Evolutionary conservation across 1,140 invertebrate species (phyloP), one percentile per base, ranked within the genome.

Genomic region (Megalonaias nervosa): DNA sequence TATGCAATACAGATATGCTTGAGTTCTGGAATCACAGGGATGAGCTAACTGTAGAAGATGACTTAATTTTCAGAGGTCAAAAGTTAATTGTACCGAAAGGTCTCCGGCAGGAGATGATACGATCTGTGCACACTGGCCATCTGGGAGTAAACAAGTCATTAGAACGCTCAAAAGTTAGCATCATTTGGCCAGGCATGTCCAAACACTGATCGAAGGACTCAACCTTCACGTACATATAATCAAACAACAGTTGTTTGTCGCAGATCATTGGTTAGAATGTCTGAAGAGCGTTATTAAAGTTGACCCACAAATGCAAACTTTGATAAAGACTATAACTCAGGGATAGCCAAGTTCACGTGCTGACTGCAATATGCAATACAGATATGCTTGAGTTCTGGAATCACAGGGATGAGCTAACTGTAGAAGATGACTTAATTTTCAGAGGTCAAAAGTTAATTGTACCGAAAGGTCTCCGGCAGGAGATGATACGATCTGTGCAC

Each of bases 131-230:
- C n/a, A n/a, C n/a, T n/a, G n/a, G n/a, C n/a, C n/a, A n/a, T n/a
- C n/a, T 79, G 48, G 82, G 81, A 55, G 58, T 82, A 38, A 74
- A 80, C 58, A 84, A 84, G 70, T 71, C 60, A 55, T 71, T 74
- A 67, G 23, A 38, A 31, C 31, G 72, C 55, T 77, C 81, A 12
- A 65, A 75, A 62, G 64, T 77, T 19, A 60, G 64, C 1, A 16
- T 87, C 26, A 86, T 76, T 61, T 85, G 82, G 85, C 79, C 79
- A 56, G 81, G 81, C 14, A 80, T 86, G 72, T 59, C n/a, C n/a
- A n/a, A n/a, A n/a, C n/a, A n/a, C n/a, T n/a, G n/a, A n/a, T n/a
- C n/a, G n/a, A n/a, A n/a, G n/a, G n/a, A n/a, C n/a, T n/a, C n/a
- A n/a, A n/a, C n/a, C n/a, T 1, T 26, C 26, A 26, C 26, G 26